Evolutionary conservation across 2,113 vertebrate genomes (phyloP).

Genomic region (Platichthys stellatus): DNA sequence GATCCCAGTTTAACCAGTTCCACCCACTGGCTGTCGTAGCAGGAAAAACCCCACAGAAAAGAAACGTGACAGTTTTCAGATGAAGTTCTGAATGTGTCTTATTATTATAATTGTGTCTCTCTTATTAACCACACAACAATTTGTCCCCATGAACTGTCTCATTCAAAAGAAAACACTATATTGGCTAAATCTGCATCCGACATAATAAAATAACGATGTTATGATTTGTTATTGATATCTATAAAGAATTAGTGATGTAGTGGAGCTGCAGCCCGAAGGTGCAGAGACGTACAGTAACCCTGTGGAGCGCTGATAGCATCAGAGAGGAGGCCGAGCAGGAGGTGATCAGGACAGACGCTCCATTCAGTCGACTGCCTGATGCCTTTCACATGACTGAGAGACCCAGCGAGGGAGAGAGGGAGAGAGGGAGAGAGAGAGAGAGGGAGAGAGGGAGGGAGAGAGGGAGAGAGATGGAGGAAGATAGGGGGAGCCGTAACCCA

Average conservation of each 20-base stretch:
- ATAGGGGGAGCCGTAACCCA: conserved; percentile 26
- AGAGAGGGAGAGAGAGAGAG: neutral
- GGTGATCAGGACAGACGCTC: conserved; percentile 50
- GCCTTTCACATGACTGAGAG: conserved; percentile 78
- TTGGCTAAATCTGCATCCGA: too few species aligned
- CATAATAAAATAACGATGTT: neutral
- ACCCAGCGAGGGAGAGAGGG: conserved; percentile 23
- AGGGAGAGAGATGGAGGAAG: conserved; percentile 12
- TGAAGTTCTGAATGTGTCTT: too few species aligned
- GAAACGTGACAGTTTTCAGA: neutral
- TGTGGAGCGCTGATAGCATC: conserved; percentile 34
- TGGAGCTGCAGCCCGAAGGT: conserved; percentile 8
- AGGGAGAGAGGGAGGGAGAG: conserved; percentile 15
- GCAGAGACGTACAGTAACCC: neutral
- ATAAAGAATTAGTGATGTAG: neutral
- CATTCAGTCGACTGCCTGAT: conserved; percentile 70
- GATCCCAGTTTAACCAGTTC: neutral
- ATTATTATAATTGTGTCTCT: too few species aligned
- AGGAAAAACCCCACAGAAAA: neutral
- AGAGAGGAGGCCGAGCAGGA: conserved; percentile 22
- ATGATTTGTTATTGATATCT: neutral
- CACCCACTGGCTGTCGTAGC: neutral
- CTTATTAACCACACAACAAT: too few species aligned
- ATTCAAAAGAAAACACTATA: too few species aligned
- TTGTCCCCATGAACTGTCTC: too few species aligned